Percentiles rank a stretch among this genome's conserved stretches.
These are phyloP conservation scores for Dendrolimus punctatus DNA, from an alignment of 1,140 invertebrate genomes.

Conservation along the genomic window DNA sequence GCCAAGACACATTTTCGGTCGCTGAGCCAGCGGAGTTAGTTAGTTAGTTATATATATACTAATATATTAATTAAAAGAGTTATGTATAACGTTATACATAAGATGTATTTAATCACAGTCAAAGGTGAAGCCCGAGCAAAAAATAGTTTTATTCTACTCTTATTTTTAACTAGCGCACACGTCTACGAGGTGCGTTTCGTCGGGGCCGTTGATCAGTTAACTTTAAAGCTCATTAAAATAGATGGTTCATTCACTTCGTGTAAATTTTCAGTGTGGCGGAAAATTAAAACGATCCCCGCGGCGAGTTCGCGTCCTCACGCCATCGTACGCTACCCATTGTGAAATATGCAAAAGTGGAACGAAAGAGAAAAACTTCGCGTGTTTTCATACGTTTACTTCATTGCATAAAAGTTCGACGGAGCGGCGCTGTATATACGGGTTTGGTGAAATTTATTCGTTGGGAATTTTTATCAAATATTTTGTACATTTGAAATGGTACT, in stretches of 20 bases:
- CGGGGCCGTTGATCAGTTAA: conserved; percentile 53
- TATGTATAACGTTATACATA: too few species aligned
- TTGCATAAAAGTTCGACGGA: conserved; percentile 48
- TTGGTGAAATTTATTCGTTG: conserved; percentile 3
- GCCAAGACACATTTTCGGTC: too few species aligned
- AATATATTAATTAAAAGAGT: too few species aligned
- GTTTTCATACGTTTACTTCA: conserved; percentile 46
- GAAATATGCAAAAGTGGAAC: conserved; percentile 35
- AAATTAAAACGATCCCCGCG: conserved; percentile 68
- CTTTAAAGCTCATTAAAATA: conserved; percentile 71
- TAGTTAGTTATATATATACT: too few species aligned
- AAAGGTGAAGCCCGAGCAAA: neutral
- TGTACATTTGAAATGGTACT: too few species aligned
- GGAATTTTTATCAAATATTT: too few species aligned
- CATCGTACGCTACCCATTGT: conserved; percentile 25
- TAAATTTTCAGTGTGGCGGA: conserved; percentile 61
- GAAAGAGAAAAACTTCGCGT: conserved; percentile 36
- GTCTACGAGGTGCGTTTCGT: conserved; percentile 11
- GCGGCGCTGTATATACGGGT: conserved; percentile 14
- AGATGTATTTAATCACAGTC: too few species aligned
- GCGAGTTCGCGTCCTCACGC: conserved; percentile 27
- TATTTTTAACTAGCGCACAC: conserved; percentile 6
- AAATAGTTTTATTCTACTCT: neutral
- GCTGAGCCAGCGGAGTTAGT: too few species aligned
- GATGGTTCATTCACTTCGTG: conserved; percentile 62